Conservation (phyloP, 2,113 vertebrate genomes). For the Terrapene triunguis region DNA sequence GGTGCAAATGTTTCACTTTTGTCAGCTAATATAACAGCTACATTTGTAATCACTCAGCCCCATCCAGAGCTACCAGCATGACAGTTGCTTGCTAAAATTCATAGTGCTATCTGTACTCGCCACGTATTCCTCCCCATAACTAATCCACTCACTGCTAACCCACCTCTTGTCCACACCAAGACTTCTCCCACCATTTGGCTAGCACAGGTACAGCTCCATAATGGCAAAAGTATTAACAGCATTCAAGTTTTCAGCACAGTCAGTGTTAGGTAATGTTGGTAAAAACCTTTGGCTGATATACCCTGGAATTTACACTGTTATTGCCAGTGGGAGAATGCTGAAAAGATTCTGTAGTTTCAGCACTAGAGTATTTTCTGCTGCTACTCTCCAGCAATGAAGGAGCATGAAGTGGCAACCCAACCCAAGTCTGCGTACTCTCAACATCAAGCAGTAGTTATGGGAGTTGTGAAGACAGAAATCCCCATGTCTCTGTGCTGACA, state of each 20-base stretch:
- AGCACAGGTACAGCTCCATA: fast-evolving
- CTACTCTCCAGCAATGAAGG: background rate
- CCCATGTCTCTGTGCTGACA: background rate
- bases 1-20: background rate
- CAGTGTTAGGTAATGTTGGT: background rate
- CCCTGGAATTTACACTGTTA: background rate
- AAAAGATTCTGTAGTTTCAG: background rate
- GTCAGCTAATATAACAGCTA: fast-evolving
- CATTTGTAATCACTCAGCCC: fast-evolving
- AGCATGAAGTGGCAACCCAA: background rate
- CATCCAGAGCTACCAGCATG: background rate
- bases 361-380: background rate
- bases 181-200: background rate
- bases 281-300: background rate
- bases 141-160: background rate
- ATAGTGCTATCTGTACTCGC: background rate
- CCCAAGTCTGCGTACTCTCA: background rate
- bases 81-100: background rate
- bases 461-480: background rate
- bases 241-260: background rate
- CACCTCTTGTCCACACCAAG: fast-evolving
- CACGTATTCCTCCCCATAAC: background rate
- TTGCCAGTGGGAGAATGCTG: background rate
- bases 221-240: no score
- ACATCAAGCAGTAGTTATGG: background rate